Evolutionary conservation across 2,797 vertebrate species (phyloP).

Genomic region (Serranus cabrilla): DNA sequence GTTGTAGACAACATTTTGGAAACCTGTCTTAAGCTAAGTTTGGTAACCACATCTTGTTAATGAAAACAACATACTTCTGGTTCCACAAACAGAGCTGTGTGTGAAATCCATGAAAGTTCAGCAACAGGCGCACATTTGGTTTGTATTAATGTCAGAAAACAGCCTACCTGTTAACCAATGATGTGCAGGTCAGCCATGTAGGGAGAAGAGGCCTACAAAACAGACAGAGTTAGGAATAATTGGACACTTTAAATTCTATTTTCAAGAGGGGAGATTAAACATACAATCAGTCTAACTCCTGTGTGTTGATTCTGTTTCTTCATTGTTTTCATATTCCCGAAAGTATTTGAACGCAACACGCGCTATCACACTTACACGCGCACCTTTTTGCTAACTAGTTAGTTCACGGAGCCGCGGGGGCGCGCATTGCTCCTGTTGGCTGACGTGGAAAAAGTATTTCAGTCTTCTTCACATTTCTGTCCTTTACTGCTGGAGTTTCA

Average conservation of each 20-base stretch:
- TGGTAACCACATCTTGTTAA: no score
- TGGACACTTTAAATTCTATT: no score
- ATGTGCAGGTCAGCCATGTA: neutral
- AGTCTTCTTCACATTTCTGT: neutral
- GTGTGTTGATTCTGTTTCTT: no score
- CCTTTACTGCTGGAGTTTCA: neutral
- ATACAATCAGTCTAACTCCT: no score
- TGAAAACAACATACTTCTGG: no score
- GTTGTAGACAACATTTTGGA: no score
- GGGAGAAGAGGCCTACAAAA: neutral
- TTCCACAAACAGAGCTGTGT: no score
- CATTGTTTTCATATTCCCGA: neutral
- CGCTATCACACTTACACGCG: constrained; percentile 1
- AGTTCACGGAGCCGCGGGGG: constrained; percentile 38
- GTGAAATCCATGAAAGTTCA: no score
- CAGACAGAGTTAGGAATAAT: no score
- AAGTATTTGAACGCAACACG: constrained; percentile 36
- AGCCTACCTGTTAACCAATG: neutral
- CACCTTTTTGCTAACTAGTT: constrained; percentile 37
- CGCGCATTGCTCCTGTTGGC: constrained; percentile 45
- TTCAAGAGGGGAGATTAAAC: no score
- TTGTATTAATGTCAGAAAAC: neutral
- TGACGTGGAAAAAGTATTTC: constrained; percentile 45
- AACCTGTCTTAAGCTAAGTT: no score
- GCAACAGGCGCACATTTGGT: neutral